A percentile compares a stretch with the other conserved stretches of the same genome.
phyloP scores from a whole-genome alignment of 2,888 invertebrate genomes.

The Drosophila hamatofila region DNA sequence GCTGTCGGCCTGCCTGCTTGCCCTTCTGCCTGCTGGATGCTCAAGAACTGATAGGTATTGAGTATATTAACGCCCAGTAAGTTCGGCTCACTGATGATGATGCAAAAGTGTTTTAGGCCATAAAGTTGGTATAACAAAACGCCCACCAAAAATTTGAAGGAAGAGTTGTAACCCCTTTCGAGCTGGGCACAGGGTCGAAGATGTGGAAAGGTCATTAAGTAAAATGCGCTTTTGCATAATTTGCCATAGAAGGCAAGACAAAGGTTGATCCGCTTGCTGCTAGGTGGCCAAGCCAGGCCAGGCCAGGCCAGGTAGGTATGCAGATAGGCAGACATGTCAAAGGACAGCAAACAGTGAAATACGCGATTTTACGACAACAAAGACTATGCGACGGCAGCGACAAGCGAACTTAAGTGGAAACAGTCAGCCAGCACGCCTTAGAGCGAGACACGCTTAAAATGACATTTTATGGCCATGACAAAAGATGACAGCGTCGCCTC shows the following conservation, averaged over 20 bases:
- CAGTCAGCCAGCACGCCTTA: slow-evolving; percentile 59
- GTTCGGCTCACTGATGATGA: slow-evolving; percentile 36
- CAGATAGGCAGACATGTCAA: slow-evolving; percentile 51
- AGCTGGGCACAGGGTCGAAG: slow-evolving; percentile 8
- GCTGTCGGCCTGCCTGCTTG: slow-evolving; percentile 9
- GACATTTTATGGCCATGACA: slow-evolving; percentile 62
- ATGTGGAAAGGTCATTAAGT: slow-evolving; percentile 45
- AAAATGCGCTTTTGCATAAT: slow-evolving; percentile 64
- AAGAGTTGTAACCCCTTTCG: slow-evolving; percentile 42
- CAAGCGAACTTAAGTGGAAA: slow-evolving; percentile 69
- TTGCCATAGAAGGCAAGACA: slow-evolving; percentile 33
- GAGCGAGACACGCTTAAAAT: slow-evolving; percentile 49
- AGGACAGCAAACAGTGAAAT: slow-evolving; percentile 70
- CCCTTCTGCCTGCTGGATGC: slow-evolving; percentile 10
- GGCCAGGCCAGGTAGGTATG: slow-evolving; percentile 26
- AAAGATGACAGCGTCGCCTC: slow-evolving; percentile 61
- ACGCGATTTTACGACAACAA: slow-evolving; percentile 62
- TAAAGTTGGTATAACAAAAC: slow-evolving; percentile 48
- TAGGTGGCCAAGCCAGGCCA: slow-evolving; percentile 13
- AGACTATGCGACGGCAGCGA: slow-evolving; percentile 22
- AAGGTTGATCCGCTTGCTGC: slow-evolving; percentile 22
- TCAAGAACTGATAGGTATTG: slow-evolving; percentile 34
- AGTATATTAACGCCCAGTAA: slow-evolving; percentile 38
- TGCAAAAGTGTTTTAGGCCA: slow-evolving; percentile 42
- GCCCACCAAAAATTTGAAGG: slow-evolving; percentile 38